Conservation (phyloP, 2,888 invertebrate genomes). For the Mimumesa dahlbomi region DNA sequence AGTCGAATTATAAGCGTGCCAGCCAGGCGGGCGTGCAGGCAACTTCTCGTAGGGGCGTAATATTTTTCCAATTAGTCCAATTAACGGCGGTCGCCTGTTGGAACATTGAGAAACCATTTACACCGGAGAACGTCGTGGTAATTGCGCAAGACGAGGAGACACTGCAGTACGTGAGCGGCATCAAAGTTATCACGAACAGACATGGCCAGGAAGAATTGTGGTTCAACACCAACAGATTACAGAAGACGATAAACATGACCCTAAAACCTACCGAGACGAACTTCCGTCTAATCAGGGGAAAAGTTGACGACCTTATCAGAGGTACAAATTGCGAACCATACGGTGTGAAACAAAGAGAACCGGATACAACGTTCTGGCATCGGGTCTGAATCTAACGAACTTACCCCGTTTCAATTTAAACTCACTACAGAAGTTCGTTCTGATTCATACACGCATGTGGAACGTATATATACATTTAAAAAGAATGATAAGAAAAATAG, state of each 20-base stretch:
- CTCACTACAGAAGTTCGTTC: slow-evolving; percentile 12
- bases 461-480: no score
- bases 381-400: slow-evolving; percentile 59
- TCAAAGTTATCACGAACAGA: slow-evolving; percentile 74
- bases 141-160: slow-evolving; percentile 72
- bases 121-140: slow-evolving; percentile 73
- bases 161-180: slow-evolving; percentile 78
- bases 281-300: slow-evolving; percentile 74
- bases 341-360: slow-evolving; percentile 40
- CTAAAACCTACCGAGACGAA: slow-evolving; percentile 72
- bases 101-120: slow-evolving; percentile 78
- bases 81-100: slow-evolving; percentile 79
- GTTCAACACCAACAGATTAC: slow-evolving; percentile 78
- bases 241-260: slow-evolving; percentile 76
- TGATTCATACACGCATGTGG: not conserved
- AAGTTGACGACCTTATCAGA: slow-evolving; percentile 74
- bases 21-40: slow-evolving; percentile 79
- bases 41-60: slow-evolving; percentile 74
- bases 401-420: slow-evolving; percentile 5
- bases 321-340: slow-evolving; percentile 75
- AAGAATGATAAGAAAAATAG: no score
- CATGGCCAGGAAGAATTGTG: slow-evolving; percentile 75
- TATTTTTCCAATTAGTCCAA: slow-evolving; percentile 79
- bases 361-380: slow-evolving; percentile 70
- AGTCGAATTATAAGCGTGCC: slow-evolving; percentile 73